A percentile compares a stretch with the other conserved stretches of the same genome.
These are phyloP conservation scores for Festucalex cinctus DNA, from an alignment of 2,113 vertebrate species.

Conservation along the genomic window DNA sequence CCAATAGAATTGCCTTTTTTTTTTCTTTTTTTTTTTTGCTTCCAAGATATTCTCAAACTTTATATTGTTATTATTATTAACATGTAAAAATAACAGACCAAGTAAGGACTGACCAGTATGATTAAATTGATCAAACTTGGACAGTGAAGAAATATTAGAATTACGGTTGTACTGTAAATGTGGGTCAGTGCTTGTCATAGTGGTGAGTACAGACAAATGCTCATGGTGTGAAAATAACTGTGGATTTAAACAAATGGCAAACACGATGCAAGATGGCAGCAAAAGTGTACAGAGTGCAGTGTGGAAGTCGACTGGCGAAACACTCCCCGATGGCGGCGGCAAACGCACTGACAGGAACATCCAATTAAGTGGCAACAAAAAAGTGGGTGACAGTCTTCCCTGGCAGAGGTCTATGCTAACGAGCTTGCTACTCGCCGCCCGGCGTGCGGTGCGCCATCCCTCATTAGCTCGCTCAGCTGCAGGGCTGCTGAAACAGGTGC, in stretches of 20 bases:
- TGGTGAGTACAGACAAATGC: neutral
- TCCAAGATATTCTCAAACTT: no score
- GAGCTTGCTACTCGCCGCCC: conserved; percentile 57
- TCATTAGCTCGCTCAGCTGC: conserved; percentile 59
- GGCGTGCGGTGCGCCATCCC: conserved; percentile 34
- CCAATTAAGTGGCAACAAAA: conserved; percentile 69
- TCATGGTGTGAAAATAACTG: neutral
- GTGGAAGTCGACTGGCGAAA: conserved; percentile 45
- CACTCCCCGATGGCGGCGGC: conserved; percentile 46
- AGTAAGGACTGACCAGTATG: neutral
- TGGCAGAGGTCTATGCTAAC: conserved; percentile 65
- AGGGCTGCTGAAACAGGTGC: conserved; percentile 13
- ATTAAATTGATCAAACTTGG: neutral
- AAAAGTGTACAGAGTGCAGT: conserved; percentile 26
- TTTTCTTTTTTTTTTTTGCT: no score
- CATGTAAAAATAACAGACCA: no score
- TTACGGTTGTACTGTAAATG: neutral
- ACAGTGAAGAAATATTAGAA: neutral
- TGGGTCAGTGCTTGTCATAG: neutral
- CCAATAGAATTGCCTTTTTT: no score
- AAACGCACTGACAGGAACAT: conserved; percentile 58
- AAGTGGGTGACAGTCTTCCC: conserved; percentile 40
- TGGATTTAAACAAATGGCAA: neutral
- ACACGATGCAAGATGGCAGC: conserved; percentile 23
- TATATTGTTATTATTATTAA: no score